Evolutionary conservation across 2,888 invertebrate species (phyloP).

Genomic region (Coremacera marginata): DNA sequence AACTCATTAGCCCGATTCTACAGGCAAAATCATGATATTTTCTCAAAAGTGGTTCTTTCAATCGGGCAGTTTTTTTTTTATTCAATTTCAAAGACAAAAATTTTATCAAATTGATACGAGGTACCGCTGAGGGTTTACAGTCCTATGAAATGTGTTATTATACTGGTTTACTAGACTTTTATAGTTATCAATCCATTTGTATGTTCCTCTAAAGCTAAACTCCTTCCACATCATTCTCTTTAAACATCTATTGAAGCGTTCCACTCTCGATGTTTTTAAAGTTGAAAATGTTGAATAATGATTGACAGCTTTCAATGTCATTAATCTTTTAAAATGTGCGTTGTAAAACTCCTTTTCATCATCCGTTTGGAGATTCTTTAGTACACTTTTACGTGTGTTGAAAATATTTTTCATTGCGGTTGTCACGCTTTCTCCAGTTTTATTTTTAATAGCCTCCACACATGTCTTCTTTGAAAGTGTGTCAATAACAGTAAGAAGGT

Average conservation of each 20-base stretch:
- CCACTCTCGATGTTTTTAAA: conserved; percentile 25
- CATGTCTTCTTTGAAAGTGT: conserved; percentile 31
- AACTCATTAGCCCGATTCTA: no score
- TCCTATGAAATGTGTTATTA: conserved; percentile 49
- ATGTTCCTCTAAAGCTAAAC: conserved; percentile 55
- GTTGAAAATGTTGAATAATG: conserved; percentile 46
- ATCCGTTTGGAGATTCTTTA: conserved; percentile 38
- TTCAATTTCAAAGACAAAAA: no score
- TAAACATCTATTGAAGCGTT: no score
- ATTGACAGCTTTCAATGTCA: conserved; percentile 43
- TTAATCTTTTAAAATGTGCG: conserved; percentile 40
- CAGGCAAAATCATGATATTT: no score
- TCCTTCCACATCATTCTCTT: conserved; percentile 40
- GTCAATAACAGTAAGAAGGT: conserved; percentile 44
- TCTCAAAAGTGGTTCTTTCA: no score
- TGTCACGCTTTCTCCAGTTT: conserved; percentile 22
- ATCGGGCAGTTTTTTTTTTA: no score
- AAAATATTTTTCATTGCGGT: conserved; percentile 39
- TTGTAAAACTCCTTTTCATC: conserved; percentile 33
- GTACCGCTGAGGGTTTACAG: no score
- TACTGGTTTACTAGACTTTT: conserved; percentile 48
- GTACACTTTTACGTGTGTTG: not conserved
- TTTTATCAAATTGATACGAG: no score
- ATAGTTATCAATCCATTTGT: conserved; percentile 55
- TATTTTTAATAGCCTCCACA: conserved; percentile 10